Conservation (phyloP, 2,888 invertebrate genomes). For the Maniola hyperantus region DNA sequence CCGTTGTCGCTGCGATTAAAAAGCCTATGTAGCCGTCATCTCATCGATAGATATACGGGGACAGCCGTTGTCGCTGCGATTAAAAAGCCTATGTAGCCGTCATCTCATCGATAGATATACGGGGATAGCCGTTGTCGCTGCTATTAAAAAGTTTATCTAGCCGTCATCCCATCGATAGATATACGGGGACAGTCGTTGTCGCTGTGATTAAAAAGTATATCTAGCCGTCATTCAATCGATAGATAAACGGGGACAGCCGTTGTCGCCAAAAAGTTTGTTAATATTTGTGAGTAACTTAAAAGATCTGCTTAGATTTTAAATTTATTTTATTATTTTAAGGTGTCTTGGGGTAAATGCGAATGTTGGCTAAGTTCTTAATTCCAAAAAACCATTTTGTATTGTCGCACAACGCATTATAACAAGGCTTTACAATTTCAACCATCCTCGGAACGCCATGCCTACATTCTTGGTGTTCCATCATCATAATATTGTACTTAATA, state of each 20-base stretch:
- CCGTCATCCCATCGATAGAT: neutral
- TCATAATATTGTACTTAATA: neutral
- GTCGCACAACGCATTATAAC: conserved; percentile 26
- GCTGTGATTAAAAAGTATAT: conserved; percentile 25
- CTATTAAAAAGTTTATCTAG: conserved; percentile 23
- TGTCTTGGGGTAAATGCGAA: too few relatives aligned
- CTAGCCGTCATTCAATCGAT: too few relatives aligned
- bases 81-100: conserved; percentile 24
- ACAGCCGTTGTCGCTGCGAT: too few relatives aligned
- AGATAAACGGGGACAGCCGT: too few relatives aligned
- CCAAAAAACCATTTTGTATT: neutral
- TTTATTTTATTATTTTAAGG: too few relatives aligned
- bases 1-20: conserved; percentile 30
- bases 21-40: neutral
- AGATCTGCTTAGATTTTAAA: too few relatives aligned
- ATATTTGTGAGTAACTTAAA: too few relatives aligned
- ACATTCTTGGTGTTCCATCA: conserved; percentile 20
- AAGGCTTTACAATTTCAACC: conserved; percentile 27
- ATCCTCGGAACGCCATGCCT: conserved; percentile 27
- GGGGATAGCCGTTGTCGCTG: too few relatives aligned
- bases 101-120: neutral
- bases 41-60: neutral
- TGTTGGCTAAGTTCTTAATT: too few relatives aligned
- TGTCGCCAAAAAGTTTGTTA: too few relatives aligned
- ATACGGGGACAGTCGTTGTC: too few relatives aligned